Evolutionary conservation across 2,113 vertebrate genomes (phyloP), one percentile per base, ranked within the genome.

Genomic region (Gymnarchus niloticus): DNA sequence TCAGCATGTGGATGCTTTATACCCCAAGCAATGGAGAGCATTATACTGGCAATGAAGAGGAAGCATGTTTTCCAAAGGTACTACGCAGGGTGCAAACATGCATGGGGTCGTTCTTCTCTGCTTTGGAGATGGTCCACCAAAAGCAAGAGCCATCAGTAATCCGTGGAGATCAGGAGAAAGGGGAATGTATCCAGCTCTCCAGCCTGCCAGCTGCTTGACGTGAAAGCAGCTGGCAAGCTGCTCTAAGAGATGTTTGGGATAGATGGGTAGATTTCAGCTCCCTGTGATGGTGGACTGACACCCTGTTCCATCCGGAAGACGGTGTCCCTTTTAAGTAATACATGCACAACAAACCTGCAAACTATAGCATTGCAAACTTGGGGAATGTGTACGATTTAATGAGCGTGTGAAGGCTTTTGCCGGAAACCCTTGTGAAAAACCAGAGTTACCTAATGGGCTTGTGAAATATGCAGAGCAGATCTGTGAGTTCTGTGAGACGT

Each of bases 121-220:
- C n/a, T n/a, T n/a, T n/a, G n/a, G n/a, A 7, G 65, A 73, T 73
- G 33, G 41, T 73, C 33, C 33, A 73, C 41, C 65, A 33, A 73
- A 73, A 73, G 9, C 28, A 73, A 33, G 41, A 41, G 65, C 33
- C 28, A 73, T 17, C 41, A 33, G 65, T 73, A 37, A 73, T 73
- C 41, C 41, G 41, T 73, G 65, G 65, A 73, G 41, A 37, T 10
- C 65, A 41, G 61, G 33, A 17, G 28, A 33, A 73, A 73, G 65
- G 65, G 65, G 28, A 73, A 73, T 73, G 33, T 73, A n/a, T n/a
- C n/a, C n/a, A n/a, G n/a, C n/a, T 73, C 41, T 73, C 65, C 65
- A 73, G 65, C 65, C n/a, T n/a, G n/a, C n/a, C n/a, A n/a, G n/a
- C 33, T 33, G 37, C 65, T 41, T 33, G 37, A 73, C 41, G 65